phyloP scores from a whole-genome alignment of 1,140 invertebrate species.

The Camponotus floridanus region DNA sequence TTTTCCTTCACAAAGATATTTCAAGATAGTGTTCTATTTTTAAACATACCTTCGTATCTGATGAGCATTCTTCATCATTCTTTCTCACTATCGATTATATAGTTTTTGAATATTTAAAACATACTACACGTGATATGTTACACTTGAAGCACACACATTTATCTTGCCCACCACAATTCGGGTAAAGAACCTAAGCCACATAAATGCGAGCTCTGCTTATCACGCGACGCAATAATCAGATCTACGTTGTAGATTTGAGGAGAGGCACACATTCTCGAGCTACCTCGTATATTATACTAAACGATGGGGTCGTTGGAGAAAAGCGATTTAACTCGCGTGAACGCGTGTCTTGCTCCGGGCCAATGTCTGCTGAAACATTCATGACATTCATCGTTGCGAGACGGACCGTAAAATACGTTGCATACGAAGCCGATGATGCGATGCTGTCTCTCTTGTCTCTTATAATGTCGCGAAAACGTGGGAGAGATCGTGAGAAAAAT shows the following conservation, averaged over 20 bases:
- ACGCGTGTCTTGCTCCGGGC: background rate
- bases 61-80: background rate
- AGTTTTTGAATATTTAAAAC: background rate
- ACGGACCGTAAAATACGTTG: background rate
- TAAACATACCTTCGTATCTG: background rate
- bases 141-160: background rate
- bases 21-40: background rate
- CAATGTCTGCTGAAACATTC: conserved; percentile 9
- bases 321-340: conserved; percentile 15
- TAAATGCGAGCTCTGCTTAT: background rate
- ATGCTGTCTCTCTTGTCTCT: background rate
- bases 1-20: background rate
- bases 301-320: conserved; percentile 1
- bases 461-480: background rate
- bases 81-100: background rate
- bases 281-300: conserved; percentile 20
- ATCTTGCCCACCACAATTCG: background rate
- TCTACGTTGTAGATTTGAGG: background rate
- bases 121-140: background rate
- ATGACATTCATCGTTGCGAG: background rate
- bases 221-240: conserved; percentile 27
- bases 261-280: background rate
- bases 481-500: background rate
- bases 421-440: no score
- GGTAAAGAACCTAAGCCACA: background rate